These are phyloP conservation scores for Zalophus californianus DNA, from an alignment of 2,797 vertebrate genomes.

Conservation along the genomic window DNA sequence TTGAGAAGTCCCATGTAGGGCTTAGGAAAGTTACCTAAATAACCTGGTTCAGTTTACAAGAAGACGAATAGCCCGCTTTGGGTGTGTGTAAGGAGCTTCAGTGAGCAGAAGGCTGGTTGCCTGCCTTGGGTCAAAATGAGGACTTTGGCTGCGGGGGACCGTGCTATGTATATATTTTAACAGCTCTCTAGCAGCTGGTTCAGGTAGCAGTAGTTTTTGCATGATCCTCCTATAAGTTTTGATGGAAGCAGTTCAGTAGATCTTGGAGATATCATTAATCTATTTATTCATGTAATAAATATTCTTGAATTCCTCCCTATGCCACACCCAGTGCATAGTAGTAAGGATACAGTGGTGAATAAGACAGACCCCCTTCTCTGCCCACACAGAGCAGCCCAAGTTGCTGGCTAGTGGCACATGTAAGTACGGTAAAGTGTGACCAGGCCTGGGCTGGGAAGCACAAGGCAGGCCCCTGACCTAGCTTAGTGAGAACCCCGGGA, in stretches of 20 bases:
- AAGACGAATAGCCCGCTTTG: neutral
- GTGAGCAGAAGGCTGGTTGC: neutral
- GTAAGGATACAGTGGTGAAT: neutral
- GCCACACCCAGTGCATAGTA: neutral
- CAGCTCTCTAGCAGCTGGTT: neutral
- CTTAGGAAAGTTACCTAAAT: neutral
- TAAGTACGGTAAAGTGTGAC: neutral
- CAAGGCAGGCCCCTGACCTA: neutral
- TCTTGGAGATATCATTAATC: neutral
- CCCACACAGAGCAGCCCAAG: neutral
- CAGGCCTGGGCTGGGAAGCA: neutral
- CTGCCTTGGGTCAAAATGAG: neutral
- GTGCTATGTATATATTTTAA: neutral
- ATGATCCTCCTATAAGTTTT: conserved; percentile 20
- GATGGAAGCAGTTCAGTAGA: conserved; percentile 6
- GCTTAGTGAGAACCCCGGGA: neutral
- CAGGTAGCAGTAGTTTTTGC: neutral
- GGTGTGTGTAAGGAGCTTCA: neutral
- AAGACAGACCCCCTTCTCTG: neutral
- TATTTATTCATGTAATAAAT: conserved; percentile 25
- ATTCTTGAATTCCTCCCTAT: neutral
- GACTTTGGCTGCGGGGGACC: neutral
- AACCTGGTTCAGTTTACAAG: neutral
- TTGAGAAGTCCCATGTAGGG: neutral
- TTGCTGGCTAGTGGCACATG: neutral